phyloP scores from a whole-genome alignment of 2,888 invertebrate species.

The Euzophera pinguis region DNA sequence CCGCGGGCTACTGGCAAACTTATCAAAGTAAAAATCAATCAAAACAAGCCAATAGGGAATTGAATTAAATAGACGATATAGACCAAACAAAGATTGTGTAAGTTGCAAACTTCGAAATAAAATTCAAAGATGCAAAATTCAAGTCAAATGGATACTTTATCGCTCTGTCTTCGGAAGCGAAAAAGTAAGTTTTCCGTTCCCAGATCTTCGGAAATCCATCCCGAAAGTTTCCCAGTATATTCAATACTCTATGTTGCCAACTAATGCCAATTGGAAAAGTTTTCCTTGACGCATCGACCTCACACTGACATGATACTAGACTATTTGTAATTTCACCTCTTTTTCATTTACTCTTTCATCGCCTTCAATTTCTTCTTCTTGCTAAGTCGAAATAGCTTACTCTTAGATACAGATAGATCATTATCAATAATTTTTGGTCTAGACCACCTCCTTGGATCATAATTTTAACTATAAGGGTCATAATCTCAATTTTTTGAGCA shows the following conservation, averaged over 20 bases:
- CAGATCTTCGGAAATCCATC: neutral
- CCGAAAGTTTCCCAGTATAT: constrained; percentile 16
- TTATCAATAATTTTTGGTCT: too few species aligned
- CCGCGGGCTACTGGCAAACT: too few species aligned
- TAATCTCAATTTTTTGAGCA: too few species aligned
- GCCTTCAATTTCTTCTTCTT: too few species aligned
- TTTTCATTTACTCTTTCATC: too few species aligned
- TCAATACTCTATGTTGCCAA: constrained; percentile 29
- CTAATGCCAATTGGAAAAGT: constrained; percentile 43
- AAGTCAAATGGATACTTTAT: neutral
- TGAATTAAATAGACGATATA: too few species aligned
- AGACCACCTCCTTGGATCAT: too few species aligned
- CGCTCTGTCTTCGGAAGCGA: neutral
- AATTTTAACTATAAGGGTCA: too few species aligned
- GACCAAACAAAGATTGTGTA: neutral
- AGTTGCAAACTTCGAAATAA: neutral
- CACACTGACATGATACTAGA: neutral
- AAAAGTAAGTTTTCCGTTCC: neutral
- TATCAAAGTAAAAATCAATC: neutral
- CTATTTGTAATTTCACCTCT: too few species aligned
- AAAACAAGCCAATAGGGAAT: neutral
- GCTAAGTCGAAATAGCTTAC: too few species aligned
- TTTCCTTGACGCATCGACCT: constrained; percentile 13
- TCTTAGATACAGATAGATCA: too few species aligned
- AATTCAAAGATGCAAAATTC: neutral